Conservation (phyloP, 2,797 vertebrate species). For the Tarsius wallacei region DNA sequence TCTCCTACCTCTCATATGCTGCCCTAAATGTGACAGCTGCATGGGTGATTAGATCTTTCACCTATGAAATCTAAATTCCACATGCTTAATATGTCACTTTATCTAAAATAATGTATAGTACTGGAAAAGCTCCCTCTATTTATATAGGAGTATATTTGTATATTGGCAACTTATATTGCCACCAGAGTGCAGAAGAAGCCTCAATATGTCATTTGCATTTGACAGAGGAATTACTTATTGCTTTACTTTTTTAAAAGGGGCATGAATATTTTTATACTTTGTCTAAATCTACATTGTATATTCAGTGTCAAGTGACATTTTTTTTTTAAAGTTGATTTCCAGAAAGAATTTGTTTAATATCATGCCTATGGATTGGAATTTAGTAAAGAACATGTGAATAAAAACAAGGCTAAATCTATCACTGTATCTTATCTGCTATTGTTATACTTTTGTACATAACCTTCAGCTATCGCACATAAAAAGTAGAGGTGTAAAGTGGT, state of each 20-base stretch:
- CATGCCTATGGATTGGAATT: not conserved
- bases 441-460: not conserved
- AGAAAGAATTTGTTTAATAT: conserved; percentile 7
- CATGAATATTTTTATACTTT: conserved; percentile 33
- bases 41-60: conserved; percentile 65
- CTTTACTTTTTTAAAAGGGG: conserved; percentile 64
- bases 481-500: not conserved
- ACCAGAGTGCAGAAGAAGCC: not conserved
- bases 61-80: conserved; percentile 71
- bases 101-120: conserved; percentile 51
- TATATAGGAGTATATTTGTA: conserved; percentile 57
- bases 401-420: not conserved
- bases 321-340: not conserved
- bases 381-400: not conserved
- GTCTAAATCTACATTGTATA: conserved; percentile 40
- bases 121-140: conserved; percentile 56
- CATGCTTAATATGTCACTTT: conserved; percentile 63
- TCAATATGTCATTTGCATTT: conserved; percentile 65
- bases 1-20: conserved; percentile 78
- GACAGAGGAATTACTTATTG: conserved; percentile 15
- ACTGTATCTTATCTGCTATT: not conserved
- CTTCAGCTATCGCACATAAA: not conserved
- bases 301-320: not conserved
- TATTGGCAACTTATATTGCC: not conserved
- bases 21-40: conserved; percentile 78